These are phyloP conservation scores for Ctenosaura bakeri DNA, from an alignment of 2,797 vertebrate genomes.

Conservation along the genomic window DNA sequence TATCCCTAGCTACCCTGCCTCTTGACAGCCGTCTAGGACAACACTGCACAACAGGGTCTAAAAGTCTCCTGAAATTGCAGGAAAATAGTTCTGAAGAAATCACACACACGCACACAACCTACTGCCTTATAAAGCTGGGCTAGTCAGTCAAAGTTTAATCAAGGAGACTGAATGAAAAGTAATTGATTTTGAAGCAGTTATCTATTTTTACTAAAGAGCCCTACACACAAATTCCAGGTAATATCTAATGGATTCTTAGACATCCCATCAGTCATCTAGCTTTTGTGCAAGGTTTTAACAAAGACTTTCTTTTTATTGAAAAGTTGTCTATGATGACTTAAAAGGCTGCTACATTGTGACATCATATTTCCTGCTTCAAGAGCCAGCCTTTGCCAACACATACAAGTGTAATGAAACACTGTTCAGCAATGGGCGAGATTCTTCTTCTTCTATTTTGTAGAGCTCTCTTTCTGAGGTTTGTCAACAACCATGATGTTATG, in stretches of 20 bases:
- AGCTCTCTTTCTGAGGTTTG: constrained; percentile 40
- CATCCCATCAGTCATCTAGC: background rate
- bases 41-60: constrained; percentile 29
- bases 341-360: constrained; percentile 39
- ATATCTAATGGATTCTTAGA: constrained; percentile 23
- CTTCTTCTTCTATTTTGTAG: constrained; percentile 40
- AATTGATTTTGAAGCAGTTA: constrained; percentile 47
- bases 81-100: constrained; percentile 15
- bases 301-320: constrained; percentile 12
- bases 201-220: constrained; percentile 41
- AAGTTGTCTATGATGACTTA: constrained; percentile 43
- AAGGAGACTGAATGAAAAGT: constrained; percentile 46
- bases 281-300: constrained; percentile 44
- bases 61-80: constrained; percentile 26
- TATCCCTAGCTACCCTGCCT: constrained; percentile 30
- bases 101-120: background rate
- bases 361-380: constrained; percentile 30
- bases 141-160: constrained; percentile 46
- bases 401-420: constrained; percentile 37
- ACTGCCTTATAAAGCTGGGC: constrained; percentile 13
- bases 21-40: constrained; percentile 36
- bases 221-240: constrained; percentile 5
- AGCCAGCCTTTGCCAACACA: constrained; percentile 21
- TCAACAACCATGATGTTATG: constrained; percentile 40
- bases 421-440: constrained; percentile 55